Percentiles rank a stretch among this genome's conserved stretches.
Evolutionary conservation across 2,888 invertebrate genomes (phyloP).

Genomic region (Rosalia funebris): DNA sequence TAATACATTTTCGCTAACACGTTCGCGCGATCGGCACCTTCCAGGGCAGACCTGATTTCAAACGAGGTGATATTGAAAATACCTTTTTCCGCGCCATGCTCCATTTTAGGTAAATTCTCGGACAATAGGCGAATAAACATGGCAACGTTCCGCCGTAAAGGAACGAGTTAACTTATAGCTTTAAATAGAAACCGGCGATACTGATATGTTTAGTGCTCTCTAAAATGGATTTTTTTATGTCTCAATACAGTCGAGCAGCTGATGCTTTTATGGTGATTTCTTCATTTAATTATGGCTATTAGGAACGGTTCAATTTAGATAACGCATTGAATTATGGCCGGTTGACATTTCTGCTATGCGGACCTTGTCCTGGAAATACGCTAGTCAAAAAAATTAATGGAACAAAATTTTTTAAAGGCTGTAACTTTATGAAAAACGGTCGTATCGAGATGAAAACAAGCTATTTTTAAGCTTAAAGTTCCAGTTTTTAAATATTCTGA

Average conservation of each 20-base stretch:
- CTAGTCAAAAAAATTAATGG: too few relatives aligned
- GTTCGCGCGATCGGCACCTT: too few relatives aligned
- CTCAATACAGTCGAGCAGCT: slow-evolving; percentile 19
- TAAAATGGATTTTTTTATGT: slow-evolving; percentile 27
- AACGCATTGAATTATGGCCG: neutral
- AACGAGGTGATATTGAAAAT: slow-evolving; percentile 34
- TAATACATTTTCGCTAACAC: too few relatives aligned
- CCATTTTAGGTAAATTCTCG: slow-evolving; percentile 45
- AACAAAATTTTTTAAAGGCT: too few relatives aligned
- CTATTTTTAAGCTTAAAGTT: too few relatives aligned
- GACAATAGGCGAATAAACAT: slow-evolving; percentile 43
- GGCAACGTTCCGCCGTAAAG: slow-evolving; percentile 12
- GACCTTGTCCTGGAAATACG: too few relatives aligned
- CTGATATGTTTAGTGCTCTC: slow-evolving; percentile 25
- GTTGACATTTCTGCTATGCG: too few relatives aligned
- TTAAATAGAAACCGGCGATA: slow-evolving; percentile 11
- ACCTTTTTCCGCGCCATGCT: slow-evolving; percentile 27
- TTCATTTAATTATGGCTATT: slow-evolving; percentile 24
- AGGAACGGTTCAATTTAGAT: neutral
- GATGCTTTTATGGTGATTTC: slow-evolving; percentile 25
- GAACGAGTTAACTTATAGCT: slow-evolving; percentile 11
- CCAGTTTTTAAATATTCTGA: too few relatives aligned
- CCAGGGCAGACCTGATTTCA: too few relatives aligned
- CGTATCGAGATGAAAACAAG: too few relatives aligned
- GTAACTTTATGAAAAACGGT: too few relatives aligned